phyloP scores from a whole-genome alignment of 2,888 invertebrate species.

The Netelia fuscicornis region DNA sequence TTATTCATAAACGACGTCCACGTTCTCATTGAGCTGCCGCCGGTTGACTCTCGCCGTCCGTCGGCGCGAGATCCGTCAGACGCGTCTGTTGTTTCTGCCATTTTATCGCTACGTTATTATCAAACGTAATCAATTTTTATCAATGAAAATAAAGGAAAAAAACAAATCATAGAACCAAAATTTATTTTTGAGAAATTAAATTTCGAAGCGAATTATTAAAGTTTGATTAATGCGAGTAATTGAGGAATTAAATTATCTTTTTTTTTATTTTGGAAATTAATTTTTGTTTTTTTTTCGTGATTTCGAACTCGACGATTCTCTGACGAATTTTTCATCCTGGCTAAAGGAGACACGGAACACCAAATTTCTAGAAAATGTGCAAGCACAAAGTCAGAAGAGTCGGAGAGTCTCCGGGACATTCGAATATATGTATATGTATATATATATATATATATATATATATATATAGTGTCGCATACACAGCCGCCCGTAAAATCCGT shows the following conservation, averaged over 20 bases:
- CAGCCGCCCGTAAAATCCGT: conserved; percentile 82
- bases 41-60: conserved; percentile 49
- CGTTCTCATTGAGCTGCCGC: conserved; percentile 73
- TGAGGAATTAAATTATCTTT: neutral
- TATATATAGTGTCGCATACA: conserved; percentile 72
- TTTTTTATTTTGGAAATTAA: neutral
- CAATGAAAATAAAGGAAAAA: neutral
- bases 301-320: conserved; percentile 2
- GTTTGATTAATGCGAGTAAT: neutral
- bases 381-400: conserved; percentile 48
- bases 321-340: neutral
- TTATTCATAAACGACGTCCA: conserved; percentile 78
- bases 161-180: neutral
- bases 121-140: neutral
- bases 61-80: conserved; percentile 10
- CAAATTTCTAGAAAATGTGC: conserved; percentile 39
- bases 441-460: neutral
- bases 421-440: conserved; percentile 12
- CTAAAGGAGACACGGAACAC: conserved; percentile 5
- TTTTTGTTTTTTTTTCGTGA: neutral
- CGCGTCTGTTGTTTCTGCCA: conserved; percentile 5
- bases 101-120: neutral
- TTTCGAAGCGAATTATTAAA: neutral
- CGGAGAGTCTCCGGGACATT: conserved; percentile 35
- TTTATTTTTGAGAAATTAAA: neutral